These are phyloP conservation scores for Drosophila lacertosa DNA, from an alignment of 1,140 invertebrate genomes.

Conservation along the genomic window DNA sequence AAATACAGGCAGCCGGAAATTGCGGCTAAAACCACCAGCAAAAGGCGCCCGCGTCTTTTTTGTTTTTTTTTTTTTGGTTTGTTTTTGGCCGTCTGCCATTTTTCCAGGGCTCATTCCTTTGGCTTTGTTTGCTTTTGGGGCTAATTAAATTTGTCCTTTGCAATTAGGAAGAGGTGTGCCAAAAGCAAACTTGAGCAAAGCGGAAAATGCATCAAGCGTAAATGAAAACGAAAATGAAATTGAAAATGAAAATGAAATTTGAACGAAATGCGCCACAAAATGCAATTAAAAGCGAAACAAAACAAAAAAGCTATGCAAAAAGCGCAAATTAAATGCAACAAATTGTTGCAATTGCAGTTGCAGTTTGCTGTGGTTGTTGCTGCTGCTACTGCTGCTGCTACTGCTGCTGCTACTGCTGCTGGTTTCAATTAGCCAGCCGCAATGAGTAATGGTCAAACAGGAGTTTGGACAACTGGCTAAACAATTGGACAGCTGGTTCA, in stretches of 20 bases:
- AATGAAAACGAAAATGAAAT: conserved; percentile 31
- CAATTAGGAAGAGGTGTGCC: conserved; percentile 51
- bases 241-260: conserved; percentile 54
- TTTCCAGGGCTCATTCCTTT: background rate
- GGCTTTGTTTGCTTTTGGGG: conserved; percentile 57
- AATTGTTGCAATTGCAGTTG: conserved; percentile 35
- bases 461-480: conserved; percentile 30
- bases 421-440: conserved; percentile 69
- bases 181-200: conserved; percentile 3
- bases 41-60: background rate
- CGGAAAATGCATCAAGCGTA: conserved; percentile 20
- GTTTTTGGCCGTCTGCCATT: background rate
- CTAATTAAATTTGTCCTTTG: conserved; percentile 67
- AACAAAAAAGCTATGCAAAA: conserved; percentile 55
- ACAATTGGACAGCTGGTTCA: conserved; percentile 37
- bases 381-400: conserved; percentile 20
- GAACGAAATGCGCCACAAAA: conserved; percentile 37
- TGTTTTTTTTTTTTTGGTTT: no score
- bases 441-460: conserved; percentile 20
- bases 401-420: conserved; percentile 22
- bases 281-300: conserved; percentile 58
- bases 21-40: background rate
- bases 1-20: background rate
- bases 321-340: conserved; percentile 70
- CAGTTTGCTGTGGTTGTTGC: conserved; percentile 40